Conservation (phyloP, 2,797 vertebrate species). For the Smutsia temminckii region DNA sequence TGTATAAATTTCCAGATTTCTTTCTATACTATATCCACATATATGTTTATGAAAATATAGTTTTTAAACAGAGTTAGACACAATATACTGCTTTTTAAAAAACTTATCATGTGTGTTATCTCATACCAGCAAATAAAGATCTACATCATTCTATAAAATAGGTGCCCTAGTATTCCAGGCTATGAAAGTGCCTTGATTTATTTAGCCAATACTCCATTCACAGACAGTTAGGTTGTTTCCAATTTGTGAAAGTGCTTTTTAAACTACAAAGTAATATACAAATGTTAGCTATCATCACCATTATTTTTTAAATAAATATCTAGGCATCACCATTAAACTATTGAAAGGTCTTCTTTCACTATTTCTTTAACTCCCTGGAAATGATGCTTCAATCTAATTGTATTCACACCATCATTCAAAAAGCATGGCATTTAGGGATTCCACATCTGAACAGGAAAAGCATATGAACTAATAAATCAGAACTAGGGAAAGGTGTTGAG, state of each 20-base stretch:
- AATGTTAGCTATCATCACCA: slow-evolving; percentile 29
- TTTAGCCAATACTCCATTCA: slow-evolving; percentile 36
- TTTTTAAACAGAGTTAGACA: slow-evolving; percentile 15
- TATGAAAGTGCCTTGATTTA: slow-evolving; percentile 57
- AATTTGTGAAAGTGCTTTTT: slow-evolving; percentile 58
- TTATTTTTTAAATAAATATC: slow-evolving; percentile 52
- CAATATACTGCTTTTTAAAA: background rate
- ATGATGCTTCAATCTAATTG: background rate
- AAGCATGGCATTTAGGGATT: background rate
- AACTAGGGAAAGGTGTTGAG: background rate
- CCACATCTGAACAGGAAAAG: background rate
- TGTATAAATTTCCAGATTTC: background rate
- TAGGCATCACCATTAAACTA: background rate
- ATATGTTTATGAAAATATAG: background rate
- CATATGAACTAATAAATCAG: background rate
- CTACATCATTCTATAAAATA: background rate
- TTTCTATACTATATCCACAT: background rate
- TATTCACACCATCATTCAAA: background rate
- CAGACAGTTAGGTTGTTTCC: slow-evolving; percentile 23
- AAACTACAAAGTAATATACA: slow-evolving; percentile 50
- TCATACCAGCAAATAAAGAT: slow-evolving; percentile 26
- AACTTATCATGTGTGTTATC: background rate
- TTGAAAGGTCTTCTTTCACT: background rate
- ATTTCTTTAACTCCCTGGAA: background rate
- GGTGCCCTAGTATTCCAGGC: background rate